phyloP scores from a whole-genome alignment of 2,797 vertebrate species.

The Gymnocypris eckloni region DNA sequence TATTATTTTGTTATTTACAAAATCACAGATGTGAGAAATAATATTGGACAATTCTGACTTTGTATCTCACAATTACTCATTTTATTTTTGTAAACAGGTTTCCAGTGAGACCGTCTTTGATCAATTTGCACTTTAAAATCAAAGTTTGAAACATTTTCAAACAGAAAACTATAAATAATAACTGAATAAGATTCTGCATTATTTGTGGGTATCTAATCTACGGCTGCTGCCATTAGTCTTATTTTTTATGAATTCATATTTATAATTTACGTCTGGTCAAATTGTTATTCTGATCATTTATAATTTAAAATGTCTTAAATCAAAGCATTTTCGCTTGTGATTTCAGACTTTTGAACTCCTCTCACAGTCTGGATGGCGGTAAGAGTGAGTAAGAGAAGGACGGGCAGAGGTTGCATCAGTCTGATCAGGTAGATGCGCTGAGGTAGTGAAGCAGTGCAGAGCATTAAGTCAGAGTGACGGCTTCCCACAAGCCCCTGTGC shows the following conservation, averaged over 20 bases:
- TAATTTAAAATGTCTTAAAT: not conserved
- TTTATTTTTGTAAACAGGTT: not conserved
- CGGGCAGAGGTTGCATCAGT: not conserved
- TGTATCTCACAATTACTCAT: not conserved
- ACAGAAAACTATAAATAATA: not conserved
- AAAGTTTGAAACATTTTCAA: not conserved
- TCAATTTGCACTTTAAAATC: not conserved
- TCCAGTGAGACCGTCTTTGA: not conserved
- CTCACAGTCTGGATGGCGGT: not conserved
- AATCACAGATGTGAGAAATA: not conserved
- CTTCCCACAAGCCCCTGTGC: constrained; percentile 14
- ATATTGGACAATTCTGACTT: not conserved
- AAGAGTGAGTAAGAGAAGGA: not conserved
- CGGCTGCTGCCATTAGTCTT: not conserved
- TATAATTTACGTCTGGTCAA: not conserved
- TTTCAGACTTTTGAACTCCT: not conserved
- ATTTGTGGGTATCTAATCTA: not conserved
- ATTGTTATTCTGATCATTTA: not conserved
- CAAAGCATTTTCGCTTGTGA: not conserved
- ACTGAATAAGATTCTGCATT: not conserved
- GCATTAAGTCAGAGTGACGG: constrained; percentile 4
- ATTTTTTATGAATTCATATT: not conserved
- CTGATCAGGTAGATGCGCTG: not conserved
- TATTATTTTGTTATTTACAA: too few relatives aligned
- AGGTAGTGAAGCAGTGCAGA: not conserved